A percentile compares a stretch with the other conserved stretches of the same genome.
Conservation (phyloP, 2,888 invertebrate genomes). For the Leuctra nigra region DNA sequence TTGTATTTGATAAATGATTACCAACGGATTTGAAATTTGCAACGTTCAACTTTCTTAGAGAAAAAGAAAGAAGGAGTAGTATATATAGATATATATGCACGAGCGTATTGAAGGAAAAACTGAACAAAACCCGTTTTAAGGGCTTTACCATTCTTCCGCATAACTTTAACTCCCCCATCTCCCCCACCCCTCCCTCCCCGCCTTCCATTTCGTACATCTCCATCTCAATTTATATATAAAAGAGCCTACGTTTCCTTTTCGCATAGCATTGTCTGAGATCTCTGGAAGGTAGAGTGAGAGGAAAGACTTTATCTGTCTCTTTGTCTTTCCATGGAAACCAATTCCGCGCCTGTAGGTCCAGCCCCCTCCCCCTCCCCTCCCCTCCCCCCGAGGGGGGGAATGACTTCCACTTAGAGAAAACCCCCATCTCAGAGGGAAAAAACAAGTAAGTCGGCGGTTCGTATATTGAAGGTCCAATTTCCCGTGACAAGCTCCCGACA, state of each 20-base stretch:
- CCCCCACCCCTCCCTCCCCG: not conserved
- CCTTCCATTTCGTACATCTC: conserved; percentile 7
- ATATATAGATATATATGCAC: too few relatives aligned
- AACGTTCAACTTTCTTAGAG: not conserved
- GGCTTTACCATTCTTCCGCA: conserved; percentile 15
- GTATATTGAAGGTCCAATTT: conserved; percentile 21
- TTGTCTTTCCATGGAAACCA: conserved; percentile 16
- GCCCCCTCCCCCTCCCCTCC: not conserved
- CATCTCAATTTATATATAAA: conserved; percentile 13
- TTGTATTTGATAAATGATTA: conserved; percentile 12
- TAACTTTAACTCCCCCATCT: conserved; percentile 11
- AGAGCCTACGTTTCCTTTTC: not conserved
- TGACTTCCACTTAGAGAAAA: conserved; percentile 21
- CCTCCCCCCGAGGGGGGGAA: conserved; percentile 14
- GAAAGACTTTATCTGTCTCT: conserved; percentile 12
- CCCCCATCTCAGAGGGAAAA: not conserved
- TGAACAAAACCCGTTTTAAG: conserved; percentile 7
- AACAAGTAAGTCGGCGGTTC: conserved; percentile 12
- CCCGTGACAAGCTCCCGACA: conserved; percentile 24
- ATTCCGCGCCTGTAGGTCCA: conserved; percentile 15
- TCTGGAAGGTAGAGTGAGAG: not conserved
- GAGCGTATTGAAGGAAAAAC: not conserved
- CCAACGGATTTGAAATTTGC: conserved; percentile 14
- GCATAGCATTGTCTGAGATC: conserved; percentile 7
- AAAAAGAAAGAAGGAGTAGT: not conserved